Conservation (phyloP, 2,113 vertebrate genomes). For the Genyomyrus donnyi region DNA sequence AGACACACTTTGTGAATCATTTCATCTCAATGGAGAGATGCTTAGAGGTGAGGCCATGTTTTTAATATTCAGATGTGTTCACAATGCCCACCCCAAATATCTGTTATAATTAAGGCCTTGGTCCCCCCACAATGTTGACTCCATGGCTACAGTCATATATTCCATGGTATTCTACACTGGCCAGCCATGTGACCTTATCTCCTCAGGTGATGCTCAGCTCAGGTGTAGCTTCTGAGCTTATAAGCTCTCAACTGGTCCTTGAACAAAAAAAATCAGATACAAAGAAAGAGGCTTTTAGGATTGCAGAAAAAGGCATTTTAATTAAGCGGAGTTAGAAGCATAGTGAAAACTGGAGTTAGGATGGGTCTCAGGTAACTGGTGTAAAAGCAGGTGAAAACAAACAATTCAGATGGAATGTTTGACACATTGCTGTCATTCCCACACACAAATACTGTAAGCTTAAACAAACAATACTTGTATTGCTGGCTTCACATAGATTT, state of each 20-base stretch:
- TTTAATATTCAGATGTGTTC: too few relatives aligned
- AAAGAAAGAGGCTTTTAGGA: slow-evolving; percentile 12
- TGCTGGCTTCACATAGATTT: background rate
- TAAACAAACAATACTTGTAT: background rate
- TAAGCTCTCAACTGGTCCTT: background rate
- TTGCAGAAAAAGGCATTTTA: slow-evolving; percentile 8
- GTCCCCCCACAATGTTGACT: too few relatives aligned
- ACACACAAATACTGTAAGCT: background rate
- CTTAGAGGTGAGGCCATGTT: background rate
- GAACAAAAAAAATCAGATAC: background rate
- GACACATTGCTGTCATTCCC: background rate
- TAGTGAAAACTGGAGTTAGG: background rate
- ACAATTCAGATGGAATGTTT: background rate
- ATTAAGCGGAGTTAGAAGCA: background rate
- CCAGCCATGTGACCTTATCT: background rate
- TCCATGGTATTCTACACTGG: background rate
- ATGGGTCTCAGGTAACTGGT: background rate
- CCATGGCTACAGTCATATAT: background rate
- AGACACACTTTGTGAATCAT: background rate
- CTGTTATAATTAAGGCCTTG: too few relatives aligned
- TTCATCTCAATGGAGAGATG: background rate
- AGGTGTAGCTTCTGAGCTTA: background rate
- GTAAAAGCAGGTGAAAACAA: background rate
- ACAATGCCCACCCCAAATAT: too few relatives aligned
- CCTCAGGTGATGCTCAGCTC: background rate